Evolutionary conservation across 2,113 vertebrate species (phyloP), one percentile per base, ranked within the genome.

Genomic region (Cyprichromis sp.): DNA sequence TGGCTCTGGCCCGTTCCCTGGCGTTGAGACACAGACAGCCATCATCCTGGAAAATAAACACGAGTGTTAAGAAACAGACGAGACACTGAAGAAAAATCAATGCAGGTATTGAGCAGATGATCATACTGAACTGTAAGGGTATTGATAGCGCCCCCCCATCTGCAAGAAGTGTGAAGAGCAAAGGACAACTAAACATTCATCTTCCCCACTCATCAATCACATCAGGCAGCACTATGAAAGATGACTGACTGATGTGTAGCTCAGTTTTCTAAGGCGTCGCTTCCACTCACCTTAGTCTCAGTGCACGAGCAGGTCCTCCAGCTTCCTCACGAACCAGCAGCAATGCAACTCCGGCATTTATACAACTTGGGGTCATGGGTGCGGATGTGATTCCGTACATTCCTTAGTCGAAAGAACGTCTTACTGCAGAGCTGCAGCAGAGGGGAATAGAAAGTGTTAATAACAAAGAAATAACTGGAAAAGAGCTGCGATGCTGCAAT

Each of bases 351-450:
- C 79, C 95, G 94, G 83, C 96, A 97, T 94, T 96, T 97, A 92
- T 97, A 97, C 90, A 97, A 93, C 90, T 96, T 97, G 84, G 96
- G 95, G 86, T 97, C 96, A 2, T 97, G 97, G 61, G 95, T 97
- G 86, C 93, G 95, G 91, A 97, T 96, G 93, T 97, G 97, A 84
- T 93, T 96, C 86, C 95, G 94, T 85, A 97, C 96, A 89, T 97
- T 97, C 87, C 93, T 95, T 93, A 96, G 95, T 91, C 95, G 94
- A 91, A 97, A 97, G 93, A 97, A 97, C 4, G 94, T 96, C 94
- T 97, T 97, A 52, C 96, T 96, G 94, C 97, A 97, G 93, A 97
- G 95, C 97, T 97, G 34, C 71, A 81, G 34, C 21, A 78, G 19
- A 38, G 68, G 21, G n/a, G 9, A 34, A 17, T 40, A n/a, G 13